Percentiles rank a stretch among this genome's conserved stretches.
Evolutionary conservation across 1,140 invertebrate genomes (phyloP).

Genomic region (Mylabris phalerata): DNA sequence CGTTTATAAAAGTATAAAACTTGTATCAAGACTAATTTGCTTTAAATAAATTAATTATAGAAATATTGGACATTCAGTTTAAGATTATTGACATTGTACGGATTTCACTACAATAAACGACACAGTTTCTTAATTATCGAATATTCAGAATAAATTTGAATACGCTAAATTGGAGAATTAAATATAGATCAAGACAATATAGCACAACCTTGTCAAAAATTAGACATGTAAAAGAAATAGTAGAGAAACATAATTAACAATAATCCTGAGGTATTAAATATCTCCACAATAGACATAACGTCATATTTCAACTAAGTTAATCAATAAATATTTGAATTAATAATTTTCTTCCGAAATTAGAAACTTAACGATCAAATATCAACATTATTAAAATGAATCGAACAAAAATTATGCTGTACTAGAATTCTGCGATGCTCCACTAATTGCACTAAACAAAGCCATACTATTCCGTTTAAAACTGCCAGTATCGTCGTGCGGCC

Average conservation of each 20-base stretch:
- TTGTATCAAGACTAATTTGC: slow-evolving; percentile 20
- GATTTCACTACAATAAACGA: slow-evolving; percentile 7
- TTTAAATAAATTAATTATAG: slow-evolving; percentile 4
- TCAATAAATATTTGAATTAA: not conserved
- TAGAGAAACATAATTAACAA: slow-evolving; percentile 8
- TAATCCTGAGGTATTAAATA: not conserved
- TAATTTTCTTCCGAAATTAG: not conserved
- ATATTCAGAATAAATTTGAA: not conserved
- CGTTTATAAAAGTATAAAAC: slow-evolving; percentile 22
- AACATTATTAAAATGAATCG: not conserved
- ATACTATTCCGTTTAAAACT: slow-evolving; percentile 58
- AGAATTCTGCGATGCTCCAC: slow-evolving; percentile 57
- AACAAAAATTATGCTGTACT: slow-evolving; percentile 49
- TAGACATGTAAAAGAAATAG: slow-evolving; percentile 2
- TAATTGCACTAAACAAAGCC: slow-evolving; percentile 61
- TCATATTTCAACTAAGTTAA: not conserved
- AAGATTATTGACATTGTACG: slow-evolving; percentile 6
- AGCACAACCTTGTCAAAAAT: slow-evolving; percentile 2
- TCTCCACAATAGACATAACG: not conserved
- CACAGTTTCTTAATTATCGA: not conserved
- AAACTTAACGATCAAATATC: not conserved
- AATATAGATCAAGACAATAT: too few species aligned
- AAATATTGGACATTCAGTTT: slow-evolving; percentile 5
- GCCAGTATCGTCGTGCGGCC: slow-evolving; percentile 56
- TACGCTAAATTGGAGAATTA: not conserved